Evolutionary conservation across 2,888 invertebrate genomes (phyloP), one percentile per base, ranked within the genome.

Genomic region (Drosophila greeni): DNA sequence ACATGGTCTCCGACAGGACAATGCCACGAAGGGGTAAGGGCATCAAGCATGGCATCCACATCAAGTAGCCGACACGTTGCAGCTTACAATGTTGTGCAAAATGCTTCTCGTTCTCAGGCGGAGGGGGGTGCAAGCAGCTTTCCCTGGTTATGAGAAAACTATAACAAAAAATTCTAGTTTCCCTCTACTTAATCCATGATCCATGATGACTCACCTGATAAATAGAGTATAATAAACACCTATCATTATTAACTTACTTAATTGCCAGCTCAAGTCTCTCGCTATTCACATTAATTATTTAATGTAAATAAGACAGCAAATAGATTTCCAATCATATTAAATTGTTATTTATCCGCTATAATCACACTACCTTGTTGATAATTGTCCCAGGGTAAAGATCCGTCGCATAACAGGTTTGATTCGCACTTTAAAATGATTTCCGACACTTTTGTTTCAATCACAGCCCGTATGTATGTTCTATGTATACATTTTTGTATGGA

Each of bases 21-120:
- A 61, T 64, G 56, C 56, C 54, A 12, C 11, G 5, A 34, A 23
- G 29, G 43, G 31, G 18, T 8, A 23, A 7, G 36, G 20, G 40
- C 1, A 5, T 1, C 29, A 18, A 47, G 39, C 62, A 45, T 7
- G 2, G 29, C 48, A 34, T 14, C 34, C 37, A 56, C 61, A 73
- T 67, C 51, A 64, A 58, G 62, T 67, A 68, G 56, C 65, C 75
- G 64, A 75, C 72, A 64, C 57, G 59, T 73, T 70, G 75, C 68
- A 66, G 70, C 51, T 55, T 40, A 45, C 47, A 66, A 64, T 42
- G 43, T 20, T 36, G 51, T 64, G 64, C n/a, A 42, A 64, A 64
- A 64, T 42, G 51, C 49, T 49, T 64, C 42, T 42, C 24, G 49
- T 16, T 18, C 11, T 42, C 64, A 23, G 8, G 4, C 18, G 26